A percentile compares a stretch with the other conserved stretches of the same genome.
phyloP scores from a whole-genome alignment of 2,888 invertebrate genomes.

The Luperina testacea region DNA sequence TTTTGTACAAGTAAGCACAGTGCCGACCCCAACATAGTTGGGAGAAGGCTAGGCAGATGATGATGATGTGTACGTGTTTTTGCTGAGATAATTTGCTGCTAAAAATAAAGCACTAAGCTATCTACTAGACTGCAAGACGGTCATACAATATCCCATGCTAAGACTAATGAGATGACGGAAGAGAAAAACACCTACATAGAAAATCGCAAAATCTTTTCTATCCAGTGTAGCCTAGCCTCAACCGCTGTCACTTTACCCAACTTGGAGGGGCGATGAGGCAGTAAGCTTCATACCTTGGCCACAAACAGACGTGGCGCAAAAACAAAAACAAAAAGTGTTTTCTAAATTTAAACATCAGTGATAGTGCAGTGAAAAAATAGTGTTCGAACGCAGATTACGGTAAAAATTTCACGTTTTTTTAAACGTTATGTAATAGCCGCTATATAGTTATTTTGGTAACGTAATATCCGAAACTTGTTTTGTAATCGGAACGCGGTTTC shows the following conservation, averaged over 20 bases:
- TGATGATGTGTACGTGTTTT: too few species aligned
- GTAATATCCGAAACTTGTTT: conserved; percentile 61
- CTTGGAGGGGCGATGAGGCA: conserved; percentile 58
- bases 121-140: too few species aligned
- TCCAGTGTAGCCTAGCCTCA: conserved; percentile 28
- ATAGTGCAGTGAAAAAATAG: conserved; percentile 57
- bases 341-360: conserved; percentile 49
- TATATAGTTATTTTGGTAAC: conserved; percentile 55
- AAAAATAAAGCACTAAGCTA: too few species aligned
- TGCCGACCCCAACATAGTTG: too few species aligned
- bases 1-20: neutral
- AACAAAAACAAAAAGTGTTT: conserved; percentile 40
- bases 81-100: too few species aligned
- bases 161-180: neutral
- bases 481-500: conserved; percentile 56
- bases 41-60: neutral
- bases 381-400: conserved; percentile 47
- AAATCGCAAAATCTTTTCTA: conserved; percentile 9
- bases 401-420: conserved; percentile 38
- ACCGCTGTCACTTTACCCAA: conserved; percentile 52
- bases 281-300: conserved; percentile 53
- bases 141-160: neutral
- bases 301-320: conserved; percentile 51
- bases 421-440: conserved; percentile 46
- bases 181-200: neutral